phyloP scores from a whole-genome alignment of 1,140 invertebrate species.

The Portunus trituberculatus region DNA sequence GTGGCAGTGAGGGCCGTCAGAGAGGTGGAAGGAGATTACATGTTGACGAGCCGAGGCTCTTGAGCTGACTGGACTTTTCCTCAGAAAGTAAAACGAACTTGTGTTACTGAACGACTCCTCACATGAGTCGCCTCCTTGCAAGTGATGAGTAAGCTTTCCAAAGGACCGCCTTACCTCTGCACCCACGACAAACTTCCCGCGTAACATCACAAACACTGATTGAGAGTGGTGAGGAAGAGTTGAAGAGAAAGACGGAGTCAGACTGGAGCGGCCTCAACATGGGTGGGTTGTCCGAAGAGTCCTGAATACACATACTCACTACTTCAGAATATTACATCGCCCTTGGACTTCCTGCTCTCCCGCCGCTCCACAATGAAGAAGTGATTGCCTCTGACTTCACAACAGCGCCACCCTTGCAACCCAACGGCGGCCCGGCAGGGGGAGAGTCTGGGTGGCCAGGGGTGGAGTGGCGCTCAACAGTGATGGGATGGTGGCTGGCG shows the following conservation, averaged over 20 bases:
- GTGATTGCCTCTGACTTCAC: neutral
- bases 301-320: neutral
- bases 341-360: neutral
- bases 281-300: neutral
- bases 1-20: neutral
- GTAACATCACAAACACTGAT: neutral
- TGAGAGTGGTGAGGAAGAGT: neutral
- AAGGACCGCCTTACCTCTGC: neutral
- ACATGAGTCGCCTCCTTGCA: neutral
- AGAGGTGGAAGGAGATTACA: neutral
- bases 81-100: neutral
- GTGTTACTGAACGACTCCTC: neutral
- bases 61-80: neutral
- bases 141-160: neutral
- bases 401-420: neutral
- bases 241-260: neutral
- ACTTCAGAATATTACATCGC: constrained; percentile 14
- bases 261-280: neutral
- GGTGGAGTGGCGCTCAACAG: neutral
- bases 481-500: neutral
- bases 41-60: neutral
- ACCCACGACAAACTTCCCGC: neutral
- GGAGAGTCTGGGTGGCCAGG: too few species aligned
- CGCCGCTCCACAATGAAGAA: neutral
- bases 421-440: neutral